phyloP scores from a whole-genome alignment of 2,113 vertebrate species.

The Jacana jacana region DNA sequence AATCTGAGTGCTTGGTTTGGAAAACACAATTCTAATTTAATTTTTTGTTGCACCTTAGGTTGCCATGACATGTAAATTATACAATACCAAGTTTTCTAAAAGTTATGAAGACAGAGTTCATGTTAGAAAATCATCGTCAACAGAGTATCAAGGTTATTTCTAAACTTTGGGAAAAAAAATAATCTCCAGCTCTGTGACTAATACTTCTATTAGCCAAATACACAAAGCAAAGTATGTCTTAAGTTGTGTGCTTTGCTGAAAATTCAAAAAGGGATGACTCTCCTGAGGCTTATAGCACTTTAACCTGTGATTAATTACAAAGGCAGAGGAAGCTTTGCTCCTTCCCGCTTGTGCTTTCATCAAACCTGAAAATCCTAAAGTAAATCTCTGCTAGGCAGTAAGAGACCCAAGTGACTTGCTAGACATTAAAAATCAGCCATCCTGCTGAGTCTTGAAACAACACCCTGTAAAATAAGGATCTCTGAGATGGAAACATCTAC shows the following conservation, averaged over 20 bases:
- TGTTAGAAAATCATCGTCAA: neutral
- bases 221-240: neutral
- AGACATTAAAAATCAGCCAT: slow-evolving; percentile 16
- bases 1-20: neutral
- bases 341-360: slow-evolving; percentile 33
- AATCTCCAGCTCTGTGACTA: neutral
- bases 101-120: neutral
- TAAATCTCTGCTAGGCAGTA: slow-evolving; percentile 2
- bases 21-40: neutral
- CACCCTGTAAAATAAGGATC: accelerated
- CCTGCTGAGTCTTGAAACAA: neutral
- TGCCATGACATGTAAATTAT: neutral
- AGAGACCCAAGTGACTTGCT: neutral
- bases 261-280: neutral
- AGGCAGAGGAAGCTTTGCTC: slow-evolving; percentile 12
- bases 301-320: slow-evolving; percentile 46
- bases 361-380: slow-evolving; percentile 32
- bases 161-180: neutral
- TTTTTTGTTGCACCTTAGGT: neutral
- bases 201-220: neutral
- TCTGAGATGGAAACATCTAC: neutral
- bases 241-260: neutral
- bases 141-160: neutral
- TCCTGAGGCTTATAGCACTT: neutral
- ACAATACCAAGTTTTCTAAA: neutral